Evolutionary conservation across 2,113 vertebrate genomes (phyloP), one percentile per base, ranked within the genome.

Genomic region (Acrocephalus kingi): DNA sequence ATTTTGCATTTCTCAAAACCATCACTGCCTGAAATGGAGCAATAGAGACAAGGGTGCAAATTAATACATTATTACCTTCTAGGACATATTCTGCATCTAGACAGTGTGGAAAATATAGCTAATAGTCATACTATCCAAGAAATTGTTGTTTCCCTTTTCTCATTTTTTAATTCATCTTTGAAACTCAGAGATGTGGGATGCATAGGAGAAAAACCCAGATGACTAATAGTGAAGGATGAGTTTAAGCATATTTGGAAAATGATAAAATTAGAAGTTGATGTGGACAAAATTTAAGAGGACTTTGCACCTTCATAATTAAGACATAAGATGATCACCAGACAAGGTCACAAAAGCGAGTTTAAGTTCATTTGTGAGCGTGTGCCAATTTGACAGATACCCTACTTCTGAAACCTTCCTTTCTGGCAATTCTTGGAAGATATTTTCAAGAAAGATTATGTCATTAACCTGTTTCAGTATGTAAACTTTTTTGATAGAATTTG

Each of bases 291-390:
- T 92, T 89, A 78, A 56, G 51, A 75, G 55, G 52, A 87, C 73
- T 91, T 93, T 95, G 54, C 71, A 89, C 82, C 41, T 83, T 84
- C 35, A 6, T 94, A 89, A 62, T 94, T 93, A 87, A 93, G 86
- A 64, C n/a, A 58, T 74, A 68, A 85, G 61, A 17, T 87, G 69
- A 89, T 87, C 45, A 89, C 16, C 41, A 94, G 76, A 75, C 43
- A 71, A 56, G 61, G 52, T 73, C 43, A 90, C 64, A 76, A 92
- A 90, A 64, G 51, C 13, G 17, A 90, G 66, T 68, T 51, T 88
- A 59, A 83, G 86, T 71, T 48, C n/a, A 58, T 89, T 84, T 93
- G 61, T 81, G 64, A 84, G 12, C 72, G 39, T 49, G 41, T 89
- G 80, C 39, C 73, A 94, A 58, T 72, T 86, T 95, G 90, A 68